A percentile compares a stretch with the other conserved stretches of the same genome.
phyloP scores from a whole-genome alignment of 2,797 vertebrate species.

The Sitta carolinensis region DNA sequence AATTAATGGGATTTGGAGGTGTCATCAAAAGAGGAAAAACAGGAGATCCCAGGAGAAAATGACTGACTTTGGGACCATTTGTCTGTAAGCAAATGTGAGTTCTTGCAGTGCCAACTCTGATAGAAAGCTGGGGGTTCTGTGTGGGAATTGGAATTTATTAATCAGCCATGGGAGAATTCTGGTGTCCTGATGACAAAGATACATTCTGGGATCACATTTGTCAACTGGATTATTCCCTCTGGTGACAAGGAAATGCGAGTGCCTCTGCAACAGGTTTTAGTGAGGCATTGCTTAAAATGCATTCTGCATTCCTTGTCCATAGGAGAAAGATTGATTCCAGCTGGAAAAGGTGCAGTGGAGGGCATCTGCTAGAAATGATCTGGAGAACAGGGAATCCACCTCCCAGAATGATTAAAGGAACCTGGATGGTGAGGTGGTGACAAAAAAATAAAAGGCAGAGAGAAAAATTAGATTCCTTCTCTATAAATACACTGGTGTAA shows the following conservation, averaged over 20 bases:
- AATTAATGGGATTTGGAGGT: neutral
- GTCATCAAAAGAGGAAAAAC: neutral
- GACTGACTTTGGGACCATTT: neutral
- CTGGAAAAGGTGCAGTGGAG: neutral
- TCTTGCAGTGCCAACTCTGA: neutral
- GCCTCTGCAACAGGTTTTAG: neutral
- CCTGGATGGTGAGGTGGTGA: neutral
- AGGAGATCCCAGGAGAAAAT: neutral
- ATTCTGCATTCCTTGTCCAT: neutral
- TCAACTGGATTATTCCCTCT: neutral
- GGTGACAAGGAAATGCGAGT: neutral
- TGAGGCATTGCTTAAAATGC: neutral
- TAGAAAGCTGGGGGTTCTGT: neutral
- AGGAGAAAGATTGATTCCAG: neutral
- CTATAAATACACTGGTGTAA: slow-evolving; percentile 30
- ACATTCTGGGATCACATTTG: neutral
- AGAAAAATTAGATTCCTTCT: slow-evolving; percentile 3
- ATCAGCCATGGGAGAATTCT: neutral
- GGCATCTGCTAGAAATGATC: neutral
- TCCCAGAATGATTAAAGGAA: neutral
- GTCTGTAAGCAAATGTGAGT: neutral
- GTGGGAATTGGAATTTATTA: neutral
- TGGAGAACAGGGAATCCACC: neutral
- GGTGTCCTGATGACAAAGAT: neutral
- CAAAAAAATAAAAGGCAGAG: slow-evolving; percentile 6